phyloP scores from a whole-genome alignment of 2,797 vertebrate species.

The Carcharodon carcharias region DNA sequence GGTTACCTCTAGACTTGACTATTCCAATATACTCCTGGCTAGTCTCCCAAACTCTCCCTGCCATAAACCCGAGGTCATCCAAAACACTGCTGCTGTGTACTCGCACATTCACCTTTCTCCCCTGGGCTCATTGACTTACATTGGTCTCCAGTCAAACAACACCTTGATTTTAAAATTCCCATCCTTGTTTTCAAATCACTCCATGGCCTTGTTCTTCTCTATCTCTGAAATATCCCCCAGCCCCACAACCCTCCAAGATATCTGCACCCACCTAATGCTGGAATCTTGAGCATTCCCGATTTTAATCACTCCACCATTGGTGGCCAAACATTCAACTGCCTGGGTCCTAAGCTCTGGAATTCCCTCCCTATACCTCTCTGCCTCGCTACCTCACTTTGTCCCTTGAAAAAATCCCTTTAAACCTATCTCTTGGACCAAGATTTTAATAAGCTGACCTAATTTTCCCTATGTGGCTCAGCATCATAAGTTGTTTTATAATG shows the following conservation, averaged over 20 bases:
- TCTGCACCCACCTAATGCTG: not conserved
- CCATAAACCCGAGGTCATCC: no score
- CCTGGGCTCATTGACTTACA: no score
- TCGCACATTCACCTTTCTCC: no score
- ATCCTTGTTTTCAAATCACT: no score
- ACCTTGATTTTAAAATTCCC: no score
- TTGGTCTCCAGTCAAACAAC: no score
- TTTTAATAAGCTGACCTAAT: no score
- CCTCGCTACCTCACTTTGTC: not conserved
- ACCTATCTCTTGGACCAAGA: not conserved
- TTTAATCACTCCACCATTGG: not conserved
- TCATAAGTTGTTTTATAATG: not conserved
- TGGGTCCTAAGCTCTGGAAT: not conserved
- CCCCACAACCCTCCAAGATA: not conserved
- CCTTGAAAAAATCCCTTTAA: not conserved
- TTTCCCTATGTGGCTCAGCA: not conserved
- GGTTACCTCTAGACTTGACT: no score
- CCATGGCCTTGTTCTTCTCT: not conserved
- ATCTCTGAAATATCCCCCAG: not conserved
- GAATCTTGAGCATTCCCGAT: not conserved
- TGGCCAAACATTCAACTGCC: not conserved
- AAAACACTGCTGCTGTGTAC: no score
- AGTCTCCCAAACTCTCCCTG: no score
- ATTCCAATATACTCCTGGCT: no score
- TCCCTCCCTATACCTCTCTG: not conserved